Evolutionary conservation across 1,140 invertebrate species (phyloP).

Genomic region (Magallana ariakensis): DNA sequence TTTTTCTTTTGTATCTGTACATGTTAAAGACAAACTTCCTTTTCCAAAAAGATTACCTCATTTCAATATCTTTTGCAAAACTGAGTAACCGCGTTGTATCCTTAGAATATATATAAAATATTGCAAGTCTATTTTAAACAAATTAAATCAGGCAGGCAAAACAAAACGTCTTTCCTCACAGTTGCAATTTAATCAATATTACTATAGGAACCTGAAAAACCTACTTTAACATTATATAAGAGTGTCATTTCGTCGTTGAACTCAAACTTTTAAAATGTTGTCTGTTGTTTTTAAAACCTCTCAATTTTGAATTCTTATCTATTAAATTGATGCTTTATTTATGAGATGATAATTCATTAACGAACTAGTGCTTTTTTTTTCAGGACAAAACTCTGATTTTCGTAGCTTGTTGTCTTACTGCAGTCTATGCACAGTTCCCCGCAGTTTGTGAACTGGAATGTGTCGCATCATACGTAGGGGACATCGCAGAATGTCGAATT

Average conservation of each 20-base stretch:
- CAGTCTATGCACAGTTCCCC: not conserved
- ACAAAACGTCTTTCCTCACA: too few relatives aligned
- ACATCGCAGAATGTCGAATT: slow-evolving; percentile 2
- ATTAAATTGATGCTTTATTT: too few relatives aligned
- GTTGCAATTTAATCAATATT: too few relatives aligned
- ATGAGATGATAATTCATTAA: not conserved
- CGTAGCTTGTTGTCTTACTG: slow-evolving; percentile 21
- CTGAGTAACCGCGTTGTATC: not conserved
- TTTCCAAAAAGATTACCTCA: not conserved
- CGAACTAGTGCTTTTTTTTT: not conserved
- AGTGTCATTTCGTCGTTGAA: too few relatives aligned
- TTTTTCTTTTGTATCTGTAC: not conserved
- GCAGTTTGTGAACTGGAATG: not conserved
- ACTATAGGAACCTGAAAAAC: not conserved
- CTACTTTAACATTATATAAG: not conserved
- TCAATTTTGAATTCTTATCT: not conserved
- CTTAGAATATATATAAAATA: not conserved
- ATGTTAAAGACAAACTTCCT: not conserved
- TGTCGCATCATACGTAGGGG: not conserved
- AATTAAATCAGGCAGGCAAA: too few relatives aligned
- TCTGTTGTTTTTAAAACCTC: not conserved
- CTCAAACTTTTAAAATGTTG: too few relatives aligned
- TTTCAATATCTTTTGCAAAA: not conserved
- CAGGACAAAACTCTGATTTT: slow-evolving; percentile 31
- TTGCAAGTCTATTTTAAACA: not conserved